phyloP scores from a whole-genome alignment of 2,113 vertebrate genomes.

The Toxostoma redivivum region DNA sequence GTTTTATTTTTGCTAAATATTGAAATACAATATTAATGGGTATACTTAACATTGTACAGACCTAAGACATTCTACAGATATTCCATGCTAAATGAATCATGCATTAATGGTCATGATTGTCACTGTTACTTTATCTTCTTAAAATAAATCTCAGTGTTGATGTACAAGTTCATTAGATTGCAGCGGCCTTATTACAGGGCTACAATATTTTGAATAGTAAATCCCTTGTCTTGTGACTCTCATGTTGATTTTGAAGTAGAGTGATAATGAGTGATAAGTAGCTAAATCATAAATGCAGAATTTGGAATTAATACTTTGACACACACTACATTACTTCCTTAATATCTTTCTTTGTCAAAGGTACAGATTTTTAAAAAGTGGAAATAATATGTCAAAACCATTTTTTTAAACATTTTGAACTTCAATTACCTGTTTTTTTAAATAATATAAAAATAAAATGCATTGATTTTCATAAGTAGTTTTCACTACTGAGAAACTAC shows the following conservation, averaged over 20 bases:
- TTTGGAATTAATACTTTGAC: background rate
- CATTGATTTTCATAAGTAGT: background rate
- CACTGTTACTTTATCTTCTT: background rate
- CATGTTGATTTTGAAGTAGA: background rate
- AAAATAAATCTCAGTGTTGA: background rate
- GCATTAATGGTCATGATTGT: background rate
- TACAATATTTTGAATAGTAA: background rate
- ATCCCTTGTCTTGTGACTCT: background rate
- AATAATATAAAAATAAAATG: background rate
- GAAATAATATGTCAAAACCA: background rate
- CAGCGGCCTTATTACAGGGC: background rate
- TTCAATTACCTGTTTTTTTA: background rate
- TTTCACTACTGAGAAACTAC: background rate
- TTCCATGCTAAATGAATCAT: background rate
- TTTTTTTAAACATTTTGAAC: background rate
- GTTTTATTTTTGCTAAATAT: background rate
- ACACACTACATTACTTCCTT: background rate
- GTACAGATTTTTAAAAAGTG: background rate
- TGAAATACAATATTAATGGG: background rate
- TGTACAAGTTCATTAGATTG: background rate
- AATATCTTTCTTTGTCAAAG: background rate
- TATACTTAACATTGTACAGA: background rate
- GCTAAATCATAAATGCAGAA: background rate
- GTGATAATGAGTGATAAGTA: background rate
- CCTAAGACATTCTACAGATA: background rate